These are phyloP conservation scores for Euplagia quadripunctaria DNA, from an alignment of 2,888 invertebrate genomes.

Conservation along the genomic window DNA sequence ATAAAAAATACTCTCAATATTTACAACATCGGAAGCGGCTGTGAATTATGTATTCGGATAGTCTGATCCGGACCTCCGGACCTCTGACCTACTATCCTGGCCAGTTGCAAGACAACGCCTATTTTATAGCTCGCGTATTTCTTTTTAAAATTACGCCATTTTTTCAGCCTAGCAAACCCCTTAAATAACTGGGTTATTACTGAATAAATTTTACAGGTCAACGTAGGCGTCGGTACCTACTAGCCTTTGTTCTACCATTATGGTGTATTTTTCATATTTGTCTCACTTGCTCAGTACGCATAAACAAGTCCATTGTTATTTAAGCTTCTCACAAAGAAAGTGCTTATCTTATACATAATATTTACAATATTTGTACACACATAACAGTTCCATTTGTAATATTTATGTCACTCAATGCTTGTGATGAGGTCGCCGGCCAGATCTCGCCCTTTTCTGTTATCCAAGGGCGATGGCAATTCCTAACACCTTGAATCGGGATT, in stretches of 20 bases:
- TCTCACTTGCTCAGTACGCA: neutral
- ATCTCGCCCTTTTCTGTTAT: too few relatives aligned
- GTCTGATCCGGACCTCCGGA: constrained; percentile 41
- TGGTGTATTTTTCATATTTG: neutral
- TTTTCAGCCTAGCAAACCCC: constrained; percentile 14
- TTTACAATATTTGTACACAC: too few relatives aligned
- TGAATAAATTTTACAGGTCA: constrained; percentile 21
- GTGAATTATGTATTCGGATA: constrained; percentile 64
- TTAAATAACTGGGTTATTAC: constrained; percentile 23
- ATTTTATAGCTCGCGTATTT: constrained; percentile 46
- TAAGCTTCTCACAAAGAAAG: neutral
- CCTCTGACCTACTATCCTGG: constrained; percentile 47
- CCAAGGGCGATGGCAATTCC: too few relatives aligned
- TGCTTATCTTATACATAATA: too few relatives aligned
- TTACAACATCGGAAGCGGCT: constrained; percentile 54
- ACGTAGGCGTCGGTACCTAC: neutral
- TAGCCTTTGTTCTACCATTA: constrained; percentile 19
- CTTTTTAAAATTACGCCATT: constrained; percentile 26
- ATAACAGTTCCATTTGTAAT: too few relatives aligned
- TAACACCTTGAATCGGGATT: too few relatives aligned
- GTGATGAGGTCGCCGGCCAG: too few relatives aligned
- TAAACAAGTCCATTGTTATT: neutral
- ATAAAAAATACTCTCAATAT: constrained; percentile 58
- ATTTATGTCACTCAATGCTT: too few relatives aligned
- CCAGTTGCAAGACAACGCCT: constrained; percentile 42